Evolutionary conservation across 2,888 invertebrate genomes (phyloP), one percentile per base, ranked within the genome.

Genomic region (Lissonota sp.): DNA sequence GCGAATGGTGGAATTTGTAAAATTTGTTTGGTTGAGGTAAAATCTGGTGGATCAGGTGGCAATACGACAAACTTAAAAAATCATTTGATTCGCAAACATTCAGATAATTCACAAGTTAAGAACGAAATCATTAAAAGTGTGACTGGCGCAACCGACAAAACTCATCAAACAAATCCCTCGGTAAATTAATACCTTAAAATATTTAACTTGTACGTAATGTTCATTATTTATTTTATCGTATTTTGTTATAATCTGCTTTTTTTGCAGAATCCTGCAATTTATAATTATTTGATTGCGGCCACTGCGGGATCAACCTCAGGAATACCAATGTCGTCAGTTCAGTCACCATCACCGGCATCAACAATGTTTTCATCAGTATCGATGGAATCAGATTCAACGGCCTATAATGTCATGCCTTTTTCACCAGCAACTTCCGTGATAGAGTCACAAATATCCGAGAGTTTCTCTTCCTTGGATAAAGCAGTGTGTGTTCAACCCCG

Each of bases 151-250:
- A 46, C 46, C 10, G 10, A 46, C 10, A 46, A 46, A 46, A 46
- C 46, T 3, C 46, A 46, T 8, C 46, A 46, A 46, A 46, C 46
- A 3, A 46, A 2, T 46, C 7, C n/a, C n/a, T n/a, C n/a, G n/a
- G n/a, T n/a, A n/a, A n/a, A n/a, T n/a, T n/a, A n/a, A n/a, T n/a
- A n/a, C n/a, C n/a, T n/a, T n/a, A n/a, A n/a, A n/a, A n/a, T n/a
- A n/a, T n/a, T n/a, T n/a, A n/a, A n/a, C n/a, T n/a, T n/a, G n/a
- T n/a, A n/a, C n/a, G n/a, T n/a, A n/a, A n/a, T n/a, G n/a, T n/a
- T n/a, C n/a, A n/a, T n/a, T n/a, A n/a, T 46, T 46, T 46, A 46
- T 46, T 46, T 46, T 46, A 10, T 46, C 46, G 46, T 46, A 46
- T 46, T 46, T 46, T 46, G 6, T 5, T 46, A 7, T 46, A 46